Conservation (phyloP, 2,797 vertebrate species). For the Myripristis jacobus region DNA sequence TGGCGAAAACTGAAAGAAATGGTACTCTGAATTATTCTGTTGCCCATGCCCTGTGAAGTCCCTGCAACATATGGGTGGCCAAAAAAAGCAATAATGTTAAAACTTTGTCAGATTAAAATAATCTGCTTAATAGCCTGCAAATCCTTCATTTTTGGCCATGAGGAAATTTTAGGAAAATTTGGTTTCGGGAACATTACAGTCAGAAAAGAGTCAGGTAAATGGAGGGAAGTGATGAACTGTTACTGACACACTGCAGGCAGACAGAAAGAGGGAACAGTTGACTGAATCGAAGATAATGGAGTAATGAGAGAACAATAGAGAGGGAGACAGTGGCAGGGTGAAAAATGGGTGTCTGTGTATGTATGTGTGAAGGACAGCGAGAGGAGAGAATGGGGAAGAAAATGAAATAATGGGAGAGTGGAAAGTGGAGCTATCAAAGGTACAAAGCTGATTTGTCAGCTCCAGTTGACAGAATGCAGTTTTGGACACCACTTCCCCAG, state of each 20-base stretch:
- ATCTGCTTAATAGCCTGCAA: too few relatives aligned
- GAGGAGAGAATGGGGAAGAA: slow-evolving; percentile 25
- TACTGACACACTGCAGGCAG: slow-evolving; percentile 42
- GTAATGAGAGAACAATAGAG: slow-evolving; percentile 53
- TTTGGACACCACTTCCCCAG: slow-evolving; percentile 41
- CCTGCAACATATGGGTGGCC: not conserved
- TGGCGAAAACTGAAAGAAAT: slow-evolving; percentile 21
- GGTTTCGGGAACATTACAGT: slow-evolving; percentile 19
- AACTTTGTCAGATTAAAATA: not conserved
- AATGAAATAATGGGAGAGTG: slow-evolving; percentile 52
- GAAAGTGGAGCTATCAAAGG: slow-evolving; percentile 53
- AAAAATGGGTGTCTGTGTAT: slow-evolving; percentile 1
- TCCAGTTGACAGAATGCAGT: slow-evolving; percentile 48
- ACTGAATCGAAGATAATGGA: slow-evolving; percentile 55
- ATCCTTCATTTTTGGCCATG: too few relatives aligned
- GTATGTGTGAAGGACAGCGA: not conserved
- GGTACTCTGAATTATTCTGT: slow-evolving; percentile 7
- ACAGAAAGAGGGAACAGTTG: slow-evolving; percentile 21
- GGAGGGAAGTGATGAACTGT: slow-evolving; percentile 28
- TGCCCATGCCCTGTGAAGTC: slow-evolving; percentile 7
- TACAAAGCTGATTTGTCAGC: slow-evolving; percentile 56
- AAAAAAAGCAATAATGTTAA: not conserved
- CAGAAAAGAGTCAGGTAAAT: slow-evolving; percentile 28
- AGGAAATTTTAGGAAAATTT: not conserved
- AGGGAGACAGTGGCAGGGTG: slow-evolving; percentile 20